Base-by-base conservation (phyloP, 1,140 invertebrate species). In the Heliothis virescens region DNA sequence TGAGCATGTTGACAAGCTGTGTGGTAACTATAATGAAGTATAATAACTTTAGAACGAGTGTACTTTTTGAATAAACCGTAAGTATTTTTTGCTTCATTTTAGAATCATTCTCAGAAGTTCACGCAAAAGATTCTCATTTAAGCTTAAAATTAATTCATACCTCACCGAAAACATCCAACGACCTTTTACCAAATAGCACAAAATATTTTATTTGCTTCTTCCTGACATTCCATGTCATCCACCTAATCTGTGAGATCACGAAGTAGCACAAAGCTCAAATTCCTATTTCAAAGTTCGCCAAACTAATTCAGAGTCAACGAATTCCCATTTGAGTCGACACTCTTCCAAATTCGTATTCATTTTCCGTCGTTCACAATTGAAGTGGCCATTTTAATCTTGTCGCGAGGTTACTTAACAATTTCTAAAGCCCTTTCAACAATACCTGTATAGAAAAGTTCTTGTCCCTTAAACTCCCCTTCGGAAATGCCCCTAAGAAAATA, bases 401-500 rank as follows among this genome's bases (percentile, higher is more conserved):
- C 65, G 50, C 50, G 76, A 78, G 60, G 63, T 79, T 79, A 79
- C 67, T 79, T 50, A 79, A 71, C 55, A 71, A 52, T 71, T 79
- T 69, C 16, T 50, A 79, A 78, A 57, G 75, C 29, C 18, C 21
- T 77, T 52, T 21, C 50, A 67, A 85, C 79, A 84, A 84, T 82
- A 80, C 76, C 79, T 85, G 74, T 82, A 80, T 73, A 79, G 67
- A 82, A 82, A 81, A 73, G 34, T 80, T 78, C 48, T 76, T 55
- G 57, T 71, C 57, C 60, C 69, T 77, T 69, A 71, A 69, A 77
- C 62, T 60, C 79, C 73, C 80, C 81, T 79, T 79, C 60, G 81
- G 85, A 86, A 85, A 78, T 78, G 48, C 18, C 72, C 41, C 34
- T 57, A 75, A 72, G 88, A 86, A 89, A 89, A 87, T 86, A 89